Evolutionary conservation across 2,113 vertebrate genomes (phyloP).

Genomic region (Larimichthys polyactis): DNA sequence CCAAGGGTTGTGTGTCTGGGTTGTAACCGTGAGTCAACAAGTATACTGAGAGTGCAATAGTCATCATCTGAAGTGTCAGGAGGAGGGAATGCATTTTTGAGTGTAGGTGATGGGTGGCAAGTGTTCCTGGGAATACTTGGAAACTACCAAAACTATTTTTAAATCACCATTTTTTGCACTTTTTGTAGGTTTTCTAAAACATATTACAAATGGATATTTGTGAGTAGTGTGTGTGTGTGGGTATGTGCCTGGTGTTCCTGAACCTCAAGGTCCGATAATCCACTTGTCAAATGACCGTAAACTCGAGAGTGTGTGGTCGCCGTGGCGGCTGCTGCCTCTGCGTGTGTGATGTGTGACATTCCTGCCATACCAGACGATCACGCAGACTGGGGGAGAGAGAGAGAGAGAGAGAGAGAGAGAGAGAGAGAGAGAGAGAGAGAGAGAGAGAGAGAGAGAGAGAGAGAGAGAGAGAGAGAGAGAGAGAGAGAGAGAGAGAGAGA

Average conservation of each 20-base stretch:
- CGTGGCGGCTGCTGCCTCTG: slow-evolving; percentile 53
- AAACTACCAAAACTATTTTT: neutral
- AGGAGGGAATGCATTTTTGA: slow-evolving; percentile 15
- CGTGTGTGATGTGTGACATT: slow-evolving; percentile 77
- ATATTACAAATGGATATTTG: neutral
- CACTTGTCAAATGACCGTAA: slow-evolving; percentile 77
- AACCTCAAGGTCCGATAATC: slow-evolving; percentile 72
- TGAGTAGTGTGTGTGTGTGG: neutral
- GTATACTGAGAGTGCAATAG: slow-evolving; percentile 37
- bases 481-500: neutral
- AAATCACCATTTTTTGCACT: neutral
- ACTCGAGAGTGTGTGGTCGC: slow-evolving; percentile 66
- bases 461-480: neutral
- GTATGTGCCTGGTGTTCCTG: slow-evolving; percentile 25
- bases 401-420: slow-evolving; percentile 1
- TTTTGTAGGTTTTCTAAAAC: neutral
- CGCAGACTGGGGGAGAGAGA: slow-evolving; percentile 39
- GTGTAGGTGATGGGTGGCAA: neutral
- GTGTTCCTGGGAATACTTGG: neutral
- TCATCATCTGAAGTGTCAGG: slow-evolving; percentile 42
- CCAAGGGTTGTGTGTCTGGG: slow-evolving; percentile 21
- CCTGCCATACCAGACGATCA: slow-evolving; percentile 79
- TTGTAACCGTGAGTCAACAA: slow-evolving; percentile 36
- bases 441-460: neutral
- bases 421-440: neutral